A percentile compares a stretch with the other conserved stretches of the same genome.
Evolutionary conservation across 2,113 vertebrate species (phyloP).

Genomic region (Anthoscopus minutus): DNA sequence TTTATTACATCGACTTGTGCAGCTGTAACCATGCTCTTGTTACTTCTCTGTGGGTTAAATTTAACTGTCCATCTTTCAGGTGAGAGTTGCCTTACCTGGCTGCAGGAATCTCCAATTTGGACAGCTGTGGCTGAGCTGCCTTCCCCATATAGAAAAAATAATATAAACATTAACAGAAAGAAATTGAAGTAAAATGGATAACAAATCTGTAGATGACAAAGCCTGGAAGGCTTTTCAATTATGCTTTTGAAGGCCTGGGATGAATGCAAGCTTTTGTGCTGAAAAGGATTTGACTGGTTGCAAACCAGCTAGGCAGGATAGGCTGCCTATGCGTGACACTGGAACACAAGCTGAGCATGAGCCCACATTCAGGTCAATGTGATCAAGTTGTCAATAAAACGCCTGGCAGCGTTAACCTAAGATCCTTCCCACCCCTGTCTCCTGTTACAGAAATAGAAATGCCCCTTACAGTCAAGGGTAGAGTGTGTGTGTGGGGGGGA

Average conservation of each 20-base stretch:
- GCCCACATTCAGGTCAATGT: neutral
- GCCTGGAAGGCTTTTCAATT: neutral
- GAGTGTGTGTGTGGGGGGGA: fast-evolving
- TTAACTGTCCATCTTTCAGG: neutral
- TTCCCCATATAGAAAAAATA: fast-evolving
- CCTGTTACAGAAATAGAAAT: neutral
- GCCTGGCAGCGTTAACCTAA: neutral
- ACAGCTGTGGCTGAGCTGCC: neutral
- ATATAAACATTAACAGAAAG: neutral
- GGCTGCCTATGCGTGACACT: neutral
- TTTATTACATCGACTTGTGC: neutral
- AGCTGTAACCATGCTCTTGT: neutral
- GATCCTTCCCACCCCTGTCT: neutral
- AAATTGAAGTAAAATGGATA: neutral
- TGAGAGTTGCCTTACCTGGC: neutral
- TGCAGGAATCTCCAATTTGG: neutral
- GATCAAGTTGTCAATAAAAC: neutral
- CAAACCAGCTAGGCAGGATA: neutral
- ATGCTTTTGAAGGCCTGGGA: neutral
- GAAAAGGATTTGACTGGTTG: neutral
- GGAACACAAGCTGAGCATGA: neutral
- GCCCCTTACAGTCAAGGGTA: neutral
- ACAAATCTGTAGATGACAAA: neutral
- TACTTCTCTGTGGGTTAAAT: neutral
- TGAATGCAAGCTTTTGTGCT: neutral